phyloP scores from a whole-genome alignment of 2,113 vertebrate genomes.

The Apeltes quadracus region DNA sequence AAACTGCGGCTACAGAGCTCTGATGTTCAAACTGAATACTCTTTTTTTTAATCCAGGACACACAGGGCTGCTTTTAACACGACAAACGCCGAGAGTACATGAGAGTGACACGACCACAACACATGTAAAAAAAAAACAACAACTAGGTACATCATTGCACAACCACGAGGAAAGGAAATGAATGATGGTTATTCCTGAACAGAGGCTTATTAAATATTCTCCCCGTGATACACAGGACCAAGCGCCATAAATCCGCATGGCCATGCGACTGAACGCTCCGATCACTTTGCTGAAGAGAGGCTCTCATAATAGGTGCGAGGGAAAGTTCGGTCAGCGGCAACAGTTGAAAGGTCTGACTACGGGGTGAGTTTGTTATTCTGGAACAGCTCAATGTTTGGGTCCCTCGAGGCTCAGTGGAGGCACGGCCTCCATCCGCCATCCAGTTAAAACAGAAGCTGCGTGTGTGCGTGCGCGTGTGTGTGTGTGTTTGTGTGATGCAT shows the following conservation, averaged over 20 bases:
- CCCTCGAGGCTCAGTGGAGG: constrained; percentile 20
- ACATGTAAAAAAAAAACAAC: not conserved
- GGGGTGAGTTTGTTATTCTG: not conserved
- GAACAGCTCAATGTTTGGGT: constrained; percentile 27
- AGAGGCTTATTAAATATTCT: constrained; percentile 33
- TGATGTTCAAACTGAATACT: not conserved
- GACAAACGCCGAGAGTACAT: not conserved
- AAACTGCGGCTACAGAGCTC: not conserved
- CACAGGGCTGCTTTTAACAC: not conserved
- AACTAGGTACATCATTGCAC: constrained; percentile 29
- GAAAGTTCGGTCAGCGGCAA: constrained; percentile 43
- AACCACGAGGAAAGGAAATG: constrained; percentile 34
- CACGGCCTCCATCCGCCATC: constrained; percentile 41
- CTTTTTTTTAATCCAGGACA: not conserved
- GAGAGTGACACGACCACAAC: constrained; percentile 2
- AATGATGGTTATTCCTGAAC: constrained; percentile 37
- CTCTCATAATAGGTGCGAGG: constrained; percentile 60
- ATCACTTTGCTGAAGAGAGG: constrained; percentile 42
- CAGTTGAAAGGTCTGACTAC: constrained; percentile 14
- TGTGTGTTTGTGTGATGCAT: constrained; percentile 2
- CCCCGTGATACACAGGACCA: constrained; percentile 46
- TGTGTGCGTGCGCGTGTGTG: not conserved
- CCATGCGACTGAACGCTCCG: constrained; percentile 36
- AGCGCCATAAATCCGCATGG: constrained; percentile 50
- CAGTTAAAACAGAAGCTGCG: constrained; percentile 21